Percentiles rank a stretch among this genome's conserved stretches.
phyloP scores from a whole-genome alignment of 2,797 vertebrate species.

The Xyrichtys novacula region DNA sequence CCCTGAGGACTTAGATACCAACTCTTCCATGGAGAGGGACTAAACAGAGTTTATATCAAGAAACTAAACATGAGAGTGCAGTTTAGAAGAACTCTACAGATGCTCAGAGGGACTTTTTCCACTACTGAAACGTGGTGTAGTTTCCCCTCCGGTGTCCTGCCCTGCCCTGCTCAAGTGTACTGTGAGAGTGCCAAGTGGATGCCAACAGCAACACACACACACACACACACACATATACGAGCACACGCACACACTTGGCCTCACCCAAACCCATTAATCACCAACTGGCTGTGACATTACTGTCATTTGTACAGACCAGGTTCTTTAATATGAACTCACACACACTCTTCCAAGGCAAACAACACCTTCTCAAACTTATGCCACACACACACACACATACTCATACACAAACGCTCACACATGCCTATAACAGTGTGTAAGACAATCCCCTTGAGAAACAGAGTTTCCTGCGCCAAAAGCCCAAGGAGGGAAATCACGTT shows the following conservation, averaged over 20 bases:
- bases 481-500: constrained; percentile 76
- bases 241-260: constrained; percentile 21
- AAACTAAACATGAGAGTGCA: constrained; percentile 17
- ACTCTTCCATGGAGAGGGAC: background rate
- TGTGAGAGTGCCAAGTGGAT: constrained; percentile 36
- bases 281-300: constrained; percentile 43
- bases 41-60: constrained; percentile 14
- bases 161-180: constrained; percentile 59
- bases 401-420: constrained; percentile 29
- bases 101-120: constrained; percentile 51
- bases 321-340: constrained; percentile 28
- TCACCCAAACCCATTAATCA: constrained; percentile 35
- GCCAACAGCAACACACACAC: constrained; percentile 34
- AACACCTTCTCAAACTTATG: constrained; percentile 41
- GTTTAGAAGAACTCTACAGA: constrained; percentile 10
- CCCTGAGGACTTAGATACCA: too few relatives aligned
- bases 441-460: constrained; percentile 81
- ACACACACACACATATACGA: constrained; percentile 21
- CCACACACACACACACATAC: constrained; percentile 1
- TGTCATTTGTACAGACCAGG: constrained; percentile 36
- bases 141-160: constrained; percentile 42
- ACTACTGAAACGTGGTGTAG: constrained; percentile 56
- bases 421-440: constrained; percentile 64
- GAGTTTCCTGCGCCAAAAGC: constrained; percentile 65
- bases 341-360: constrained; percentile 32